These are phyloP conservation scores for Tenthredo livida DNA, from an alignment of 2,888 invertebrate species.

Conservation along the genomic window DNA sequence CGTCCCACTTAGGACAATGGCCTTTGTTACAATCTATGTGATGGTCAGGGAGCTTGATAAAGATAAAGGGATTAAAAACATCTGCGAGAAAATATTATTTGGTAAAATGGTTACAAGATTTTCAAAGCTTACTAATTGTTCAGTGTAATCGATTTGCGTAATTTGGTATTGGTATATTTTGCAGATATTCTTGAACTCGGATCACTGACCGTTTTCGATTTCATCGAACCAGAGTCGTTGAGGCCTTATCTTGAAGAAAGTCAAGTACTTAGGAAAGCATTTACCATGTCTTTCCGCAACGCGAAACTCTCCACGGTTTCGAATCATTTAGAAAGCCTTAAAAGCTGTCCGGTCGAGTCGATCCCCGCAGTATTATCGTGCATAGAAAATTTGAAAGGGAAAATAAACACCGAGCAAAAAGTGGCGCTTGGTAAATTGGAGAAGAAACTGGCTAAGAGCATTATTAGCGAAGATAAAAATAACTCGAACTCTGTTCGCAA, in stretches of 20 bases:
- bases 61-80: conserved; percentile 53
- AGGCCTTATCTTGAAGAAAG: conserved; percentile 61
- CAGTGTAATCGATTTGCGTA: neutral
- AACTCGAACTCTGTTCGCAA: conserved; percentile 61
- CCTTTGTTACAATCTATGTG: conserved; percentile 66
- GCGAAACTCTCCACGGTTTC: conserved; percentile 59
- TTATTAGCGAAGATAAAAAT: conserved; percentile 59
- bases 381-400: conserved; percentile 65
- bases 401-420: conserved; percentile 62
- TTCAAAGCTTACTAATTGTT: neutral
- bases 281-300: conserved; percentile 65
- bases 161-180: conserved; percentile 19
- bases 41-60: conserved; percentile 63
- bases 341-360: conserved; percentile 52
- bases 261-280: conserved; percentile 60
- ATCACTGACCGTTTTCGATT: conserved; percentile 65
- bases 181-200: conserved; percentile 66
- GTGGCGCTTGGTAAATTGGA: conserved; percentile 64
- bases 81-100: conserved; percentile 63
- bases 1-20: conserved; percentile 61
- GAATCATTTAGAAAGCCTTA: conserved; percentile 59
- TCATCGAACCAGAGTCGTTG: conserved; percentile 62
- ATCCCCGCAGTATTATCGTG: conserved; percentile 64
- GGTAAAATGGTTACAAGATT: conserved; percentile 60
- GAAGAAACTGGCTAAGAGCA: conserved; percentile 63